phyloP scores from a whole-genome alignment of 2,888 invertebrate species.

The Melanotus villosus region DNA sequence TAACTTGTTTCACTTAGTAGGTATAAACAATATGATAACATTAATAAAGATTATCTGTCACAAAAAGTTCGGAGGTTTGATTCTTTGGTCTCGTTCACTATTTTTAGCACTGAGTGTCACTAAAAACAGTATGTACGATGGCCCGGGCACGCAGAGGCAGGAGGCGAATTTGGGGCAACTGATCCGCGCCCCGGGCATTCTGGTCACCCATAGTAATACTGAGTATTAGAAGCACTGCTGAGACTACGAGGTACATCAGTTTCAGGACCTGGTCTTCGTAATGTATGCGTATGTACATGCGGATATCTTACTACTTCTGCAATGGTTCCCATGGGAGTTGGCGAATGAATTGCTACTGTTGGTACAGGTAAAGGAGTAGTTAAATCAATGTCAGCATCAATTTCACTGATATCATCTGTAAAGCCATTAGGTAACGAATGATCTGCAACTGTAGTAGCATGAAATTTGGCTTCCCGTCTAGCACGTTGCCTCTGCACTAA shows the following conservation, averaged over 20 bases:
- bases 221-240: constrained; percentile 76
- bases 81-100: constrained; percentile 62
- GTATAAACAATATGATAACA: constrained; percentile 39
- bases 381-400: constrained; percentile 84
- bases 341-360: constrained; percentile 71
- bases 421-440: constrained; percentile 86
- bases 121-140: constrained; percentile 67
- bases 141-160: constrained; percentile 64
- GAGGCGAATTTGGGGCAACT: constrained; percentile 57
- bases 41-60: constrained; percentile 45
- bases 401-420: constrained; percentile 89
- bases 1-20: constrained; percentile 27
- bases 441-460: constrained; percentile 78
- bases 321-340: constrained; percentile 62
- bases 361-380: constrained; percentile 79
- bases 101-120: constrained; percentile 54
- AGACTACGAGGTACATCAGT: constrained; percentile 74
- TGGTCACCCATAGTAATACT: constrained; percentile 85
- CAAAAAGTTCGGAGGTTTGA: constrained; percentile 53
- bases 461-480: constrained; percentile 77
- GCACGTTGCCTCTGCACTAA: constrained; percentile 77
- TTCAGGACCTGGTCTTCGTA: constrained; percentile 66
- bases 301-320: constrained; percentile 65
- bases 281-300: constrained; percentile 62
- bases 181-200: constrained; percentile 63